phyloP scores from a whole-genome alignment of 2,888 invertebrate species.

The Chironomus riparius region DNA sequence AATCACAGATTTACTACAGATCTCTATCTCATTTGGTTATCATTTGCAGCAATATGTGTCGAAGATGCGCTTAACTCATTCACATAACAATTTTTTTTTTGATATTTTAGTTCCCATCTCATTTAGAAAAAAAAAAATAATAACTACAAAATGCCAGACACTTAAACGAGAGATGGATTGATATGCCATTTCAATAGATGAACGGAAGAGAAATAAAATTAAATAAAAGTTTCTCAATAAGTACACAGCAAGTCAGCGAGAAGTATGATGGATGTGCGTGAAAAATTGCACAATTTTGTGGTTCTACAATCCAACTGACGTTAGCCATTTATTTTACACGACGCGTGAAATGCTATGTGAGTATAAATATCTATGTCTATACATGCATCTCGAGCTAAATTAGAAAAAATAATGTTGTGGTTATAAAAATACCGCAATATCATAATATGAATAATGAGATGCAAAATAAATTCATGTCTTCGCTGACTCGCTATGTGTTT shows the following conservation, averaged over 20 bases:
- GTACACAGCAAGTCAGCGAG: background rate
- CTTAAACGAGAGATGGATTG: background rate
- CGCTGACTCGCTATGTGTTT: background rate
- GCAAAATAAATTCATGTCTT: background rate
- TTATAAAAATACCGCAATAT: constrained; percentile 10
- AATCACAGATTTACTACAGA: too few relatives aligned
- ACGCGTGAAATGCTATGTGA: background rate
- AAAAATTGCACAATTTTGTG: constrained; percentile 17
- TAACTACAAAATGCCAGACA: background rate
- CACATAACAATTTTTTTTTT: too few relatives aligned
- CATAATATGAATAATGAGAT: constrained; percentile 20
- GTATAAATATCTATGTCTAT: background rate
- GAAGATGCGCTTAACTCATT: too few relatives aligned
- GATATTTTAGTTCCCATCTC: background rate
- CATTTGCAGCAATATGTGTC: too few relatives aligned
- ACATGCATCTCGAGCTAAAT: background rate
- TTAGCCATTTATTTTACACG: background rate
- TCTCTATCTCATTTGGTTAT: too few relatives aligned
- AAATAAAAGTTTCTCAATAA: background rate
- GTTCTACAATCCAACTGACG: background rate
- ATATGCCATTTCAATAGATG: background rate
- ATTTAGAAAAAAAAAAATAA: background rate
- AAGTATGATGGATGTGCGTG: constrained; percentile 6
- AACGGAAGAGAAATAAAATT: background rate
- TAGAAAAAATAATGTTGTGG: background rate